Percentiles rank a stretch among this genome's conserved stretches.
Evolutionary conservation across 2,797 vertebrate species (phyloP).

Genomic region (Masticophis lateralis): DNA sequence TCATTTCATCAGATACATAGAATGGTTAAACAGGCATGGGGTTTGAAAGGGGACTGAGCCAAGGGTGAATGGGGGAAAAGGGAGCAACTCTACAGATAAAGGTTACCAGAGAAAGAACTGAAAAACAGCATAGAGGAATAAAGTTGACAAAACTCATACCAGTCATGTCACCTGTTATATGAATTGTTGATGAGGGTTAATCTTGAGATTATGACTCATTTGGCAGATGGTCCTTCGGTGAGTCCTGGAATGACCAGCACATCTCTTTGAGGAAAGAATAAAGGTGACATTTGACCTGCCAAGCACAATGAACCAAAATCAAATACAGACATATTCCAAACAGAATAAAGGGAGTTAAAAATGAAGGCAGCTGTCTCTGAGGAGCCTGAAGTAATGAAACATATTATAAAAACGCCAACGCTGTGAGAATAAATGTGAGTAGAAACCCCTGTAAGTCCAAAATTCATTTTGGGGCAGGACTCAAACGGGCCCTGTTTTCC

Average conservation of each 20-base stretch:
- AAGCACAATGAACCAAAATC: constrained; percentile 29
- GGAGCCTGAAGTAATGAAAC: constrained; percentile 29
- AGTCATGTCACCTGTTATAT: neutral
- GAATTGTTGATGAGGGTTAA: neutral
- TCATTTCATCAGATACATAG: neutral
- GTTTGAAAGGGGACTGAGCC: neutral
- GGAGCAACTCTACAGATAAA: neutral
- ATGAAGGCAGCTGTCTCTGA: neutral
- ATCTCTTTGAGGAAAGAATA: constrained; percentile 28
- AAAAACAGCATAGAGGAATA: neutral
- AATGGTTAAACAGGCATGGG: neutral
- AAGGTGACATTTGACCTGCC: constrained; percentile 28
- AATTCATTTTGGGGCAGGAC: neutral
- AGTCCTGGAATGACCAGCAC: constrained; percentile 22
- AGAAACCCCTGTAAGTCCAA: constrained; percentile 14
- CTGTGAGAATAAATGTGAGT: constrained; percentile 8
- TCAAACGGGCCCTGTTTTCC: neutral
- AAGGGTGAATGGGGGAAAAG: neutral
- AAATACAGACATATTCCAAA: constrained; percentile 22
- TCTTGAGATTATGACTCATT: neutral
- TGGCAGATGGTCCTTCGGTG: neutral
- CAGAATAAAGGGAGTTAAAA: constrained; percentile 32
- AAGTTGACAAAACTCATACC: neutral
- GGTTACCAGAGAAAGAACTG: neutral
- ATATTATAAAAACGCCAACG: constrained; percentile 27